Conservation (phyloP, 2,888 invertebrate genomes). For the Zygaena filipendulae region DNA sequence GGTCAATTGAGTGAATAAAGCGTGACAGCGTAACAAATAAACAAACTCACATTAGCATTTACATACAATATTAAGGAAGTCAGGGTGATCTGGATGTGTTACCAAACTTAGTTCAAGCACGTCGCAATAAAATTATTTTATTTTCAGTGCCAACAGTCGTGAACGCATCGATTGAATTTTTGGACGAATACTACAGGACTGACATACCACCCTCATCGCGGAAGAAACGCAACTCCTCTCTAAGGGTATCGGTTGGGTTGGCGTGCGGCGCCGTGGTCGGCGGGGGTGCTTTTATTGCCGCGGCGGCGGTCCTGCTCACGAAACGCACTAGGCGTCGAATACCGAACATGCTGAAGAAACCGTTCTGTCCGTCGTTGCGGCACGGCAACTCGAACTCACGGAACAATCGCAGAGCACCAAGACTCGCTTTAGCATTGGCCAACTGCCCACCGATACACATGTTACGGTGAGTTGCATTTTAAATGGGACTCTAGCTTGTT, state of each 20-base stretch:
- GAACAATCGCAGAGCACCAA: constrained; percentile 57
- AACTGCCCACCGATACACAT: constrained; percentile 60
- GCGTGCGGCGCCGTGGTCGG: constrained; percentile 56
- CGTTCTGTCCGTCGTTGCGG: constrained; percentile 50
- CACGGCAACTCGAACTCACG: constrained; percentile 36
- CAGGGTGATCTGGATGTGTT: no score
- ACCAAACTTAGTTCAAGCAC: no score
- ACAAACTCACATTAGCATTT: no score
- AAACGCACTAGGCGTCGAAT: constrained; percentile 46
- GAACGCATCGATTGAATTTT: constrained; percentile 69
- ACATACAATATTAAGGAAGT: no score
- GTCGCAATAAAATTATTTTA: no score
- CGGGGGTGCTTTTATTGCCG: constrained; percentile 68
- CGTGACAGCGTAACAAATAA: no score
- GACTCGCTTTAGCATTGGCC: constrained; percentile 47
- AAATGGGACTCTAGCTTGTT: no score
- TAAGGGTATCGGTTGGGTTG: constrained; percentile 53
- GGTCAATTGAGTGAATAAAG: no score
- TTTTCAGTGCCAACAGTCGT: constrained; percentile 60
- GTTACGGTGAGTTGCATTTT: constrained; percentile 34
- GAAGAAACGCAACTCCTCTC: constrained; percentile 57
- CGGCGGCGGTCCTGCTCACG: constrained; percentile 74
- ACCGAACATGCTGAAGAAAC: constrained; percentile 55
- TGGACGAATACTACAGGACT: constrained; percentile 71
- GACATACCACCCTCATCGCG: constrained; percentile 47